These are phyloP conservation scores for Temnothorax longispinosus DNA, from an alignment of 1,140 invertebrate species.

Conservation along the genomic window DNA sequence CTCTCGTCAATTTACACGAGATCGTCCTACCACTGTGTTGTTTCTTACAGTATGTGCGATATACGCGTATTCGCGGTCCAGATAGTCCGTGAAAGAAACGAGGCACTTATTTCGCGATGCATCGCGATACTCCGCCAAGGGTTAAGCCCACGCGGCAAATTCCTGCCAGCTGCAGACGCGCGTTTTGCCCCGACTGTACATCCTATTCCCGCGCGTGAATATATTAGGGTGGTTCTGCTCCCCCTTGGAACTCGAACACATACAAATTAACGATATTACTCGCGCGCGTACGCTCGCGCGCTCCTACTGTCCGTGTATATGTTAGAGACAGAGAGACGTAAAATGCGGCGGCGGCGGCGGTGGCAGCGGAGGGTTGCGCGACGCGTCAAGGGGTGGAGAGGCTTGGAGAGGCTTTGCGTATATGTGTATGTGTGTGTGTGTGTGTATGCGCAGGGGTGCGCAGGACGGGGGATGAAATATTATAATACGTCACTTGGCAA, in stretches of 20 bases:
- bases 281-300: constrained; percentile 71
- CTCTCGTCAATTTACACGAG: background rate
- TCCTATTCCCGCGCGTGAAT: constrained; percentile 82
- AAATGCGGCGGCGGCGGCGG: constrained; percentile 62
- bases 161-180: constrained; percentile 72
- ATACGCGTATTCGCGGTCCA: background rate
- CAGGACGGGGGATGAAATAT: constrained; percentile 82
- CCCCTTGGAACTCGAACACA: constrained; percentile 84
- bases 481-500: constrained; percentile 85
- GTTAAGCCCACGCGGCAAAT: constrained; percentile 45
- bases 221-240: constrained; percentile 83
- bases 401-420: constrained; percentile 54
- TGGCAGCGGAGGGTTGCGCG: constrained; percentile 54
- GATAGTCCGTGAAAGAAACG: constrained; percentile 27
- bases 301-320: constrained; percentile 75
- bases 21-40: background rate
- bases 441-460: constrained; percentile 50
- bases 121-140: constrained; percentile 16
- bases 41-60: background rate
- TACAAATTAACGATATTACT: constrained; percentile 85
- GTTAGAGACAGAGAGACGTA: constrained; percentile 76
- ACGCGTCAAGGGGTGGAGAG: constrained; percentile 69
- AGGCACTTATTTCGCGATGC: background rate
- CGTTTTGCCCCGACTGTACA: constrained; percentile 82
- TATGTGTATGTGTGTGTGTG: background rate